Evolutionary conservation across 2,888 invertebrate genomes (phyloP), one percentile per base, ranked within the genome.

Genomic region (Cosmorhoe ocellata): DNA sequence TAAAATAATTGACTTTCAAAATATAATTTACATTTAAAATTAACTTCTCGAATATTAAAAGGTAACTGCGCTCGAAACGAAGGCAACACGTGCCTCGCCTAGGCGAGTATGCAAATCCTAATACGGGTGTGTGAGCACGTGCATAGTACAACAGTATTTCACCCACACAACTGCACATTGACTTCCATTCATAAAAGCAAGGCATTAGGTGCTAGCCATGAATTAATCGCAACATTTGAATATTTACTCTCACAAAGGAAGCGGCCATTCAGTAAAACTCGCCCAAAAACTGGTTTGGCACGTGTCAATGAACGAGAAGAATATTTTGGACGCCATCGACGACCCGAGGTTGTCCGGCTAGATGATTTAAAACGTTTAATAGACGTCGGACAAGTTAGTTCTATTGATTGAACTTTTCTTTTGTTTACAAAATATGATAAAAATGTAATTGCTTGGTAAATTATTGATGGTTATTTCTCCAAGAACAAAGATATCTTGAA

Each of bases 181-280:
- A 59, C 73, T 76, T 84, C 87, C 89, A 90, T 90, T 90, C 89
- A 90, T 90, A 89, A 90, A 87, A 84, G 73, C 84, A 76, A 79
- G 79, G 79, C 76, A 85, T 85, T 84, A 88, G n/a, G n/a, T n/a
- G 83, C 84, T 79, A 85, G 81, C 88, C 77, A 88, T 89, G 90
- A 89, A 90, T 90, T 90, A 89, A 90, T 90, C 87, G 90, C 90
- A 87, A 89, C 88, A 86, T 90, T 89, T 86, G 86, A 90, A 89
- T 89, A 87, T 88, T 87, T 85, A 87, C 85, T 80, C 85, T 84
- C 67, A 87, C 87, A 86, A 86, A 88, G 85, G 89, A 88, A 88
- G 85, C 86, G 81, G 79, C 86, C 89, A 88, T 89, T 89, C 76
- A 88, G 81, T 84, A 88, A 88, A 88, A 84, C 84, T 81, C 66